Evolutionary conservation across 2,113 vertebrate genomes (phyloP).

Genomic region (Lepus americanus): DNA sequence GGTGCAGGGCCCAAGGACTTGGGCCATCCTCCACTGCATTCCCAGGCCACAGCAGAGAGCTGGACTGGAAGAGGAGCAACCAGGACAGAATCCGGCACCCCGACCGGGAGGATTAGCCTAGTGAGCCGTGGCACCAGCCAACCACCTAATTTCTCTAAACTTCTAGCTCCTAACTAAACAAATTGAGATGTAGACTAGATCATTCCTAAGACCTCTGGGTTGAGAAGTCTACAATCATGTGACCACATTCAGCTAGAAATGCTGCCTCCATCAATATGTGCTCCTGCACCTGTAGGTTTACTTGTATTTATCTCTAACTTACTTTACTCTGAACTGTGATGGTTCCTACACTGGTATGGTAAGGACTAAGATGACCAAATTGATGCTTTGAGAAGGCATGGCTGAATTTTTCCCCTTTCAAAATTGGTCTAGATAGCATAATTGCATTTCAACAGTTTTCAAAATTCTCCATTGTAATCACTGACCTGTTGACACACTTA

Average conservation of each 20-base stretch:
- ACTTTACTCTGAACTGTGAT: neutral
- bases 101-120: too few relatives aligned
- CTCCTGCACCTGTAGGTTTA: too few relatives aligned
- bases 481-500: neutral
- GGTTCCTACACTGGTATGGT: neutral
- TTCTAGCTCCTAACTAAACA: neutral
- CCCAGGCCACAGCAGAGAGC: too few relatives aligned
- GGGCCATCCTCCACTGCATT: too few relatives aligned
- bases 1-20: too few relatives aligned
- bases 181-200: neutral
- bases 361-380: neutral
- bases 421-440: neutral
- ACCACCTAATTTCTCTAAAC: neutral
- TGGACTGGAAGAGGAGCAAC: too few relatives aligned
- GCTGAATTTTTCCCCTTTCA: conserved; percentile 28
- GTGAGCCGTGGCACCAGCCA: too few relatives aligned
- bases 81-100: too few relatives aligned
- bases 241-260: conserved; percentile 25
- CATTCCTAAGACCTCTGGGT: neutral
- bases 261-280: neutral
- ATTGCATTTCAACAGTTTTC: conserved; percentile 27
- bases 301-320: neutral
- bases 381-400: neutral
- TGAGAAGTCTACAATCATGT: neutral
- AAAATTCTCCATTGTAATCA: conserved; percentile 15